Conservation (phyloP, 1,140 invertebrate genomes). For the Drosophila paulistorum region DNA sequence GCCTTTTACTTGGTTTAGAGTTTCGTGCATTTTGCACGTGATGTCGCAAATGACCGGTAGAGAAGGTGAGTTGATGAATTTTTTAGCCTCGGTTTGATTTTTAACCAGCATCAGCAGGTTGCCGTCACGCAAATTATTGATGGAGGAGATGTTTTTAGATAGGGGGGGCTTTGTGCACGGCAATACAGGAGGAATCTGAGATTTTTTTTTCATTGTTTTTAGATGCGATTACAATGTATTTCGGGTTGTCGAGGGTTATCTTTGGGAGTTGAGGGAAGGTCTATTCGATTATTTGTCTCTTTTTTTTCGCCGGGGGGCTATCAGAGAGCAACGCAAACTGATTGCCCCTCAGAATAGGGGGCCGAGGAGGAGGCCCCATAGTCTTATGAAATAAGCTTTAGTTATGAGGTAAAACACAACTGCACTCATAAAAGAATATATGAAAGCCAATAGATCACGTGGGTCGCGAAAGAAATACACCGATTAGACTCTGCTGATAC, state of each 20-base stretch:
- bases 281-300: not conserved
- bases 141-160: constrained; percentile 7
- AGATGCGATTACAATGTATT: too few species aligned
- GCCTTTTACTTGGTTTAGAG: constrained; percentile 4
- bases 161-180: constrained; percentile 13
- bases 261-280: not conserved
- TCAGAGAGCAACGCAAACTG: constrained; percentile 2
- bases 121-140: constrained; percentile 12
- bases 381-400: constrained; percentile 5
- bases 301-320: constrained; percentile 4
- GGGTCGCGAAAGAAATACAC: too few species aligned
- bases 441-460: too few species aligned
- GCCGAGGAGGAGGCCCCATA: not conserved
- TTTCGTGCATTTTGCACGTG: too few species aligned
- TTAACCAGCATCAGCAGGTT: constrained; percentile 14
- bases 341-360: constrained; percentile 1
- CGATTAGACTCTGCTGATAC: too few species aligned
- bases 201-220: constrained; percentile 16
- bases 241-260: not conserved
- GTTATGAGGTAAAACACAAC: not conserved
- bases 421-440: not conserved
- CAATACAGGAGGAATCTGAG: constrained; percentile 6
- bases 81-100: constrained; percentile 10
- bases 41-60: too few species aligned
- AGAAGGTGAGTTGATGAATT: too few species aligned